Conservation (phyloP, 2,113 vertebrate genomes). For the Pagrus major region DNA sequence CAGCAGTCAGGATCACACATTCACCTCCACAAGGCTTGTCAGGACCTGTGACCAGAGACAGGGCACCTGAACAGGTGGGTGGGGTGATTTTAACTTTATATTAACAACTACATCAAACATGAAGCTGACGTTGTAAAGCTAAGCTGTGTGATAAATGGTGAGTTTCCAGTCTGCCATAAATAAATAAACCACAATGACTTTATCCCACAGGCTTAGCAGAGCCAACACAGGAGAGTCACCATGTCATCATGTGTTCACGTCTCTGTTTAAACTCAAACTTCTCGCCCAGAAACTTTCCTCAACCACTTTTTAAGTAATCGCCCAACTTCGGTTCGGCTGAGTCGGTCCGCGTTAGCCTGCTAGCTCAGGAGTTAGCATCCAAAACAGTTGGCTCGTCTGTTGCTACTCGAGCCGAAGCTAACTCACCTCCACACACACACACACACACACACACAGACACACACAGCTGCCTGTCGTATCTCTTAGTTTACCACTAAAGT, state of each 20-base stretch:
- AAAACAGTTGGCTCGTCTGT: background rate
- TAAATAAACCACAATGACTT: slow-evolving; percentile 25
- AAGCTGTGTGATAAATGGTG: background rate
- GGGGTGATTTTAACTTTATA: background rate
- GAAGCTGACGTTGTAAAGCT: background rate
- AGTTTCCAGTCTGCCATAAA: slow-evolving; percentile 13
- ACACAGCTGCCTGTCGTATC: rapidly evolving
- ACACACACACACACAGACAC: too few species aligned
- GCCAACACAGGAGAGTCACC: background rate
- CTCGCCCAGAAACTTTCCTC: background rate
- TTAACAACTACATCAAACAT: too few species aligned
- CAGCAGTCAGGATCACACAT: slow-evolving; percentile 14
- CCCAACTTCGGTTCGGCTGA: slow-evolving; percentile 22
- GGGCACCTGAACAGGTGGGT: slow-evolving; percentile 1
- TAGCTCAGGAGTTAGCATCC: slow-evolving; percentile 64
- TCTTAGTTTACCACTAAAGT: background rate
- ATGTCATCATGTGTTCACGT: background rate
- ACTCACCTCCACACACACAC: too few species aligned
- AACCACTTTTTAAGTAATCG: slow-evolving; percentile 15
- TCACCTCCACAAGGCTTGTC: slow-evolving; percentile 14
- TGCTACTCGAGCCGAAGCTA: background rate
- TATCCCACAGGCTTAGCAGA: background rate
- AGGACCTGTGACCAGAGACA: background rate
- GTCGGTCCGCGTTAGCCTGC: slow-evolving; percentile 47
- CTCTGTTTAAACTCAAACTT: background rate